These are phyloP conservation scores for Troides helena DNA, from an alignment of 2,888 invertebrate species.

Conservation along the genomic window DNA sequence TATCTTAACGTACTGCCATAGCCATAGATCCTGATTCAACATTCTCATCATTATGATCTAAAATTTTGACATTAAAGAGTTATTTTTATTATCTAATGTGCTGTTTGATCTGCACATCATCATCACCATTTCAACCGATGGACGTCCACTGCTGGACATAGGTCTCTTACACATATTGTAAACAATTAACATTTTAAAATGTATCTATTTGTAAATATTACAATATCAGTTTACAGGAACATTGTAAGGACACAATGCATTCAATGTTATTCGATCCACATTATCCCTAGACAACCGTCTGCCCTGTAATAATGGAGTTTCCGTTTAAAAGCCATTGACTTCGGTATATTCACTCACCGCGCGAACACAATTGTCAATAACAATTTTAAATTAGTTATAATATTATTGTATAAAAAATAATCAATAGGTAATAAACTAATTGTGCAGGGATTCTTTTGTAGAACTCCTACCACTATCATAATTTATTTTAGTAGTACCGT, in stretches of 20 bases:
- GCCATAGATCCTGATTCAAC: no score
- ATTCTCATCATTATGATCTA: no score
- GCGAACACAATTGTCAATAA: background rate
- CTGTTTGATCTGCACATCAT: no score
- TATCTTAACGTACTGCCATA: no score
- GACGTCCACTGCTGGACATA: no score
- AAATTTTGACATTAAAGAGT: no score
- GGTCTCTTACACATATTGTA: no score
- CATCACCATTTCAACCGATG: no score
- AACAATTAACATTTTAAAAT: no score
- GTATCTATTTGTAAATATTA: no score
- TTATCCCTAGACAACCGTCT: background rate
- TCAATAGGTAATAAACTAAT: background rate
- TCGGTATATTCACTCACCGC: background rate
- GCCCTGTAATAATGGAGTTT: background rate
- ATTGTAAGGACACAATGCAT: background rate
- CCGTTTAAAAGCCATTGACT: background rate
- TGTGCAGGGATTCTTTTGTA: background rate
- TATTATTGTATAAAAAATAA: background rate
- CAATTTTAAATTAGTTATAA: background rate
- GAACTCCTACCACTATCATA: background rate
- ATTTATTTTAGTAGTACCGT: conserved; percentile 4
- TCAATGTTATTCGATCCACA: background rate
- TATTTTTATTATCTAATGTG: no score
- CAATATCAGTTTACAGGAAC: background rate